Percentiles rank a stretch among this genome's conserved stretches.
Evolutionary conservation across 2,113 vertebrate species (phyloP).

Genomic region (Athene cunicularia): DNA sequence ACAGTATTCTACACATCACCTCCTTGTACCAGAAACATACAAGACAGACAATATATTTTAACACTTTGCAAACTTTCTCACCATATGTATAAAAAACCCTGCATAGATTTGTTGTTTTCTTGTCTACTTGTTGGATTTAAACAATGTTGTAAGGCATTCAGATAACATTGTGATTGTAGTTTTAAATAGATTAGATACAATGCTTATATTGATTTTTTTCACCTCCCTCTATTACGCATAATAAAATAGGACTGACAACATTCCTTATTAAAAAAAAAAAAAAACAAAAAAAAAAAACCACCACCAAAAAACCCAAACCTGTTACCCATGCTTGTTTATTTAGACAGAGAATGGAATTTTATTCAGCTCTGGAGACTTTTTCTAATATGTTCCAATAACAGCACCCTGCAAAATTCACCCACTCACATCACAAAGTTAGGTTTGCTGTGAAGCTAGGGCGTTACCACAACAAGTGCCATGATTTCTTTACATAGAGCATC

Average conservation of each 20-base stretch:
- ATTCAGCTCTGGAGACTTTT: neutral
- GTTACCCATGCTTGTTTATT: constrained; percentile 53
- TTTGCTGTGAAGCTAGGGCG: neutral
- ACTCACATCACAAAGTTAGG: rapidly evolving
- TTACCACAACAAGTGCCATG: rapidly evolving
- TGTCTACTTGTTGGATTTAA: constrained; percentile 66
- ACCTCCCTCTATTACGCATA: constrained; percentile 39
- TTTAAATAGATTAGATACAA: constrained; percentile 61
- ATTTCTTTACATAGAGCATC: neutral
- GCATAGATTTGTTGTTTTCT: constrained; percentile 63
- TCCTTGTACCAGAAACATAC: constrained; percentile 50
- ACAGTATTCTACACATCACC: constrained; percentile 47
- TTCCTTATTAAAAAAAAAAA: constrained; percentile 49
- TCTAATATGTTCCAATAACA: neutral
- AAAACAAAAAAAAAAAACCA: neutral
- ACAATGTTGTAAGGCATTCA: constrained; percentile 57
- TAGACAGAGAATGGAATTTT: neutral
- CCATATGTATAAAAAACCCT: constrained; percentile 67
- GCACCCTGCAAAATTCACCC: neutral
- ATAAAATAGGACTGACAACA: constrained; percentile 64
- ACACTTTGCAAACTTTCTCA: constrained; percentile 55
- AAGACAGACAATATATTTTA: constrained; percentile 59
- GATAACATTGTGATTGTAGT: constrained; percentile 68
- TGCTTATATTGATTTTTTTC: constrained; percentile 61
- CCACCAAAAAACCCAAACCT: neutral